Evolutionary conservation across 2,797 vertebrate species (phyloP).

Genomic region (Silurus aristotelis): DNA sequence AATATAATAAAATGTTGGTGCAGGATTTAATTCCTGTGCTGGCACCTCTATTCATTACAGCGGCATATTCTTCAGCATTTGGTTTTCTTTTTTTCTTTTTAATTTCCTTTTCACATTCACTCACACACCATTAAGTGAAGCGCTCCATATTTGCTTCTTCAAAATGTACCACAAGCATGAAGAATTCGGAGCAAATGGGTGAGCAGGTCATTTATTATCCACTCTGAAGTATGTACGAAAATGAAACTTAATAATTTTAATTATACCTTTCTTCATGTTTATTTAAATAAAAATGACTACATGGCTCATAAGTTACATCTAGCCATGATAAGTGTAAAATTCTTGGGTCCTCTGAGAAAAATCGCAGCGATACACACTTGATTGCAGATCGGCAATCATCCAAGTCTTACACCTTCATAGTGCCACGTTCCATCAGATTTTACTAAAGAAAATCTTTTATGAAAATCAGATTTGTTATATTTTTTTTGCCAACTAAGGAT

Average conservation of each 20-base stretch:
- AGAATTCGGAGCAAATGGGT: background rate
- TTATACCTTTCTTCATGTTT: background rate
- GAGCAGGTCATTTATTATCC: conserved; percentile 7
- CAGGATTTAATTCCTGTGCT: conserved; percentile 23
- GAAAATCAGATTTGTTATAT: background rate
- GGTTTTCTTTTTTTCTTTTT: conserved; percentile 19
- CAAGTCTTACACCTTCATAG: background rate
- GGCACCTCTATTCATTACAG: conserved; percentile 26
- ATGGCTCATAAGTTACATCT: background rate
- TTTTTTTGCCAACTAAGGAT: background rate
- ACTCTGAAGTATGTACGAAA: background rate
- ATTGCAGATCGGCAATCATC: background rate
- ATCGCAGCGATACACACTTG: background rate
- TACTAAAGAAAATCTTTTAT: background rate
- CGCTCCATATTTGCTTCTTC: background rate
- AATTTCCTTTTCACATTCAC: conserved; percentile 33
- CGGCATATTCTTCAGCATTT: background rate
- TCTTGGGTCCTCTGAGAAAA: background rate
- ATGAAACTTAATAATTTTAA: conserved; percentile 10
- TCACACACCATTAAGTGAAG: conserved; percentile 14
- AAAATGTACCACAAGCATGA: conserved; percentile 1
- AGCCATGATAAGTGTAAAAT: no score
- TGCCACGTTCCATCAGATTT: background rate
- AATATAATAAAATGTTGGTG: conserved; percentile 40
- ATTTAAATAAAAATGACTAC: background rate